These are phyloP conservation scores for Archegozetes longisetosus DNA, from an alignment of 1,140 invertebrate genomes.

Conservation along the genomic window DNA sequence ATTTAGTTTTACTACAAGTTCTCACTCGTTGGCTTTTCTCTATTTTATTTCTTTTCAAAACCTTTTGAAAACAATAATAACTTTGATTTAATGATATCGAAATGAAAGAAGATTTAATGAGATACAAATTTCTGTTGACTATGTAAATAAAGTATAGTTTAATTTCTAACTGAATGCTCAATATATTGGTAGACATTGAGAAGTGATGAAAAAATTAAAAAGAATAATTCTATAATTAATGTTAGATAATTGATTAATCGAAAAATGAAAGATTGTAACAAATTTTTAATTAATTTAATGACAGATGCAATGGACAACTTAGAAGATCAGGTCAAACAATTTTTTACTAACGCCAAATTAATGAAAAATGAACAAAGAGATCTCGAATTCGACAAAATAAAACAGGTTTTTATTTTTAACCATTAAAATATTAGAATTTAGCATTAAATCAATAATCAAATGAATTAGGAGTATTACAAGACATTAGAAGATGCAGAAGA, in stretches of 20 bases:
- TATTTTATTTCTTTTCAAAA: no score
- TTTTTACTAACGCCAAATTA: constrained; percentile 72
- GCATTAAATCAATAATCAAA: not conserved
- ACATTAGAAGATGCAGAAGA: constrained; percentile 82
- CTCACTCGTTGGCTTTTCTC: no score
- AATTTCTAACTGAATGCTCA: no score
- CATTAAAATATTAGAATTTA: not conserved
- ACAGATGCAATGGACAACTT: constrained; percentile 79
- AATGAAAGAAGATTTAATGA: no score
- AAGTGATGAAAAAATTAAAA: no score
- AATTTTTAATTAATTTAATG: constrained; percentile 2
- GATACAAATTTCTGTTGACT: no score
- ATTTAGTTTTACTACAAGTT: no score
- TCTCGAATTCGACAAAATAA: constrained; percentile 62
- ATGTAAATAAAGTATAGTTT: no score
- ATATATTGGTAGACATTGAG: no score
- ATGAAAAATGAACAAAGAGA: constrained; percentile 63
- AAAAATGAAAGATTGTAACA: not conserved
- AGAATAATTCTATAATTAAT: no score
- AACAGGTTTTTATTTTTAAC: constrained; percentile 32
- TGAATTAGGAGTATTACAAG: constrained; percentile 70
- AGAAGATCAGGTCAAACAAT: constrained; percentile 69
- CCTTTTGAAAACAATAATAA: no score
- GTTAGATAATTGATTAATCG: not conserved
- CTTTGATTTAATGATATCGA: no score